Base-by-base conservation (phyloP, 1,140 invertebrate species). In the Ceratoteleas bidentatus region DNA sequence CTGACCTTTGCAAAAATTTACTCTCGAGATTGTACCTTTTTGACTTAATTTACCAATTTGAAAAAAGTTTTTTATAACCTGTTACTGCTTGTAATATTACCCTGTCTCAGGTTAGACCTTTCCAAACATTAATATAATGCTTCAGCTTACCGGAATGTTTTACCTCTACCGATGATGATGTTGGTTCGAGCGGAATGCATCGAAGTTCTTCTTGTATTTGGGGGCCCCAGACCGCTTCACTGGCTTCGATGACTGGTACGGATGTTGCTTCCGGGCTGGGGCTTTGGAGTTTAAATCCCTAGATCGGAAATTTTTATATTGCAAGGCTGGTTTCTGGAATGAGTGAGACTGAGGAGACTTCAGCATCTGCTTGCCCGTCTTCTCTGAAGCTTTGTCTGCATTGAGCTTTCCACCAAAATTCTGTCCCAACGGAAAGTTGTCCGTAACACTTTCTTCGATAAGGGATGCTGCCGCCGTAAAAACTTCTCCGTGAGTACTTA, bases 51-150 rank as follows among this genome's bases (percentile, higher is more conserved):
- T 49, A 6, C 34, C 11, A 33, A 62, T 50, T 50, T 50, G 13
- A 24, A 53, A 73, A 73, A 38, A 58, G 49, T 34, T 64, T 64
- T 32, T 43, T 54, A 64, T 73, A 73, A 7, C 70, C 60, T 47
- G 15, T 56, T 15, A 62, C 15, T 0, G 58, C 11, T 15, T 73
- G n/a, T 38, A 73, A 16, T 1, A 62, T 47, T 13, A 54, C 6
- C 7, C 13, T 24, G 24, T 24, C 24, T 24, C 1, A 24, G 24
- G 24, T 24, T 24, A 24, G 24, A 4, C 4, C 24, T 24, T 24
- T 24, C 24, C 24, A 24, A 24, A 24, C 24, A 24, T 24, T 24
- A 1, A 24, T 2, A 4, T 24, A 24, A 24, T 24, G 24, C 4
- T 24, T 24, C 4, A 24, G 24, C 4, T 4, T 24, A 2, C 24